Conservation (phyloP, 2,888 invertebrate species). For the Zootermopsis nevadensis region DNA sequence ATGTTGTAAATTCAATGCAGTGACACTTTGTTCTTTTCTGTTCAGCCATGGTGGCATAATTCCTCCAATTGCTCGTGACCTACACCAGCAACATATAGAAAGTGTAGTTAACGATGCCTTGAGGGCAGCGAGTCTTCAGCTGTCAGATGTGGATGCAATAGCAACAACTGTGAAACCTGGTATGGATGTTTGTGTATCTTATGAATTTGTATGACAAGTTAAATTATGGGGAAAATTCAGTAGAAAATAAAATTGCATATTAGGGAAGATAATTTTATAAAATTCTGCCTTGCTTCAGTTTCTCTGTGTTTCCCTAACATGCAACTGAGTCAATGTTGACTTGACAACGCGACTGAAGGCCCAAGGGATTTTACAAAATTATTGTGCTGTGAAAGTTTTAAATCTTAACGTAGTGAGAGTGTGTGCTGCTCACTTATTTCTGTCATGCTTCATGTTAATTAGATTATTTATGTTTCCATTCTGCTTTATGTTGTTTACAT, state of each 20-base stretch:
- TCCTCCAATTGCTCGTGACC: slow-evolving; percentile 83
- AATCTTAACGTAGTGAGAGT: too few relatives aligned
- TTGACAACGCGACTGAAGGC: too few relatives aligned
- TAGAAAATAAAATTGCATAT: neutral
- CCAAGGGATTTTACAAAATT: too few relatives aligned
- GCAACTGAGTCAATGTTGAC: too few relatives aligned
- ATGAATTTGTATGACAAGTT: neutral
- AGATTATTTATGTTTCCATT: too few relatives aligned
- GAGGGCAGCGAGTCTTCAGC: slow-evolving; percentile 67
- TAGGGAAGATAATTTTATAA: too few relatives aligned
- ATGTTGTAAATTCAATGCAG: neutral
- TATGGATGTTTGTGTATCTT: slow-evolving; percentile 52
- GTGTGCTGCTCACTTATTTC: too few relatives aligned
- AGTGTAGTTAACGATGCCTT: slow-evolving; percentile 76
- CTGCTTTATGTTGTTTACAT: too few relatives aligned
- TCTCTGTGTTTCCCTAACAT: too few relatives aligned
- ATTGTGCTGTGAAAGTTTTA: too few relatives aligned
- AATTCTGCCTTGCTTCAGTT: too few relatives aligned
- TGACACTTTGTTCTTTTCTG: neutral
- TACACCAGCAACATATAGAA: slow-evolving; percentile 85
- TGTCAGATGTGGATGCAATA: slow-evolving; percentile 83
- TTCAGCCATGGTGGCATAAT: slow-evolving; percentile 87
- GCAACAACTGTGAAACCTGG: slow-evolving; percentile 93
- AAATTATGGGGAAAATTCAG: neutral
- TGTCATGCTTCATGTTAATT: too few relatives aligned